Evolutionary conservation across 2,888 invertebrate genomes (phyloP).

Genomic region (Cephalotes varians): DNA sequence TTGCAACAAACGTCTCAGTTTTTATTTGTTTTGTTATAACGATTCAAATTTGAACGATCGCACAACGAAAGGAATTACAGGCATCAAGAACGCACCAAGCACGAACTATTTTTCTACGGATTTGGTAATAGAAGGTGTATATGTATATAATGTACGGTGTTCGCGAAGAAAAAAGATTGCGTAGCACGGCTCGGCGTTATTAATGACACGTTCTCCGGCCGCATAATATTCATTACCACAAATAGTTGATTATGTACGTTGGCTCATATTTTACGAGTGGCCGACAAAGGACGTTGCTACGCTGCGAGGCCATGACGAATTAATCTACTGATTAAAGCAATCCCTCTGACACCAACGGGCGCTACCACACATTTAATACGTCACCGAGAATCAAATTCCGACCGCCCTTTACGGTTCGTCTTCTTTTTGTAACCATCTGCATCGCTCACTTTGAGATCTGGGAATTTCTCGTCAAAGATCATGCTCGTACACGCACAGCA

Average conservation of each 20-base stretch:
- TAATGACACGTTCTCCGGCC: slow-evolving; percentile 83
- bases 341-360: slow-evolving; percentile 82
- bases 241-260: slow-evolving; percentile 85
- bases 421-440: slow-evolving; percentile 75
- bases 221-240: slow-evolving; percentile 85
- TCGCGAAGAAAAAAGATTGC: slow-evolving; percentile 66
- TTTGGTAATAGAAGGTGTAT: slow-evolving; percentile 62
- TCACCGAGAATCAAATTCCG: slow-evolving; percentile 83
- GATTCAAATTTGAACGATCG: not conserved
- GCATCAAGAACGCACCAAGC: slow-evolving; percentile 36
- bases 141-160: slow-evolving; percentile 54
- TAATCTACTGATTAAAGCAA: slow-evolving; percentile 85
- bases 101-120: slow-evolving; percentile 52
- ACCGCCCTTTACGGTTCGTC: slow-evolving; percentile 72
- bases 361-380: slow-evolving; percentile 85
- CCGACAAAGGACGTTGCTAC: slow-evolving; percentile 84
- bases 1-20: not conserved
- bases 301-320: slow-evolving; percentile 84
- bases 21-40: not conserved
- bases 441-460: slow-evolving; percentile 71
- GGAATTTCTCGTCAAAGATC: slow-evolving; percentile 52
- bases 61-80: not conserved
- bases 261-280: slow-evolving; percentile 82
- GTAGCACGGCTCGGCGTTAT: slow-evolving; percentile 78
- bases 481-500: slow-evolving; percentile 22